These are phyloP conservation scores for Anas platyrhynchos DNA, from an alignment of 2,113 vertebrate species.

Conservation along the genomic window DNA sequence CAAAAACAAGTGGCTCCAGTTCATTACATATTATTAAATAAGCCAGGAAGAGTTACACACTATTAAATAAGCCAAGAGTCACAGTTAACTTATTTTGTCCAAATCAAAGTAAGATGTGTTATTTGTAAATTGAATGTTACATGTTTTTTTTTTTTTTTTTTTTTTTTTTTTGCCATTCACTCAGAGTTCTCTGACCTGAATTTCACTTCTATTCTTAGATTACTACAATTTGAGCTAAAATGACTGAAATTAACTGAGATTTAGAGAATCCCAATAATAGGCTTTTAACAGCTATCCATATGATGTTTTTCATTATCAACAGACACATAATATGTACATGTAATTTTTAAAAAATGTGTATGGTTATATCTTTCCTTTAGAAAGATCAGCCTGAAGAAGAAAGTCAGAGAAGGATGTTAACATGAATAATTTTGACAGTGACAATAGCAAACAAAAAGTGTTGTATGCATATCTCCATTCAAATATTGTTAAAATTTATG, in stretches of 20 bases:
- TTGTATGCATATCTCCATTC: neutral
- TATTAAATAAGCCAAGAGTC: neutral
- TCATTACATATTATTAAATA: constrained; percentile 8
- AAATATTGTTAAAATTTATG: neutral
- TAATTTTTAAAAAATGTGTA: neutral
- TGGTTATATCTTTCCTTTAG: neutral
- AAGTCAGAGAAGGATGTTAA: neutral
- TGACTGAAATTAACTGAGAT: constrained; percentile 23
- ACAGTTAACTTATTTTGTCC: neutral
- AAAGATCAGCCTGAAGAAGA: neutral
- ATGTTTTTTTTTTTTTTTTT: neutral
- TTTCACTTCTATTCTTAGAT: constrained; percentile 27
- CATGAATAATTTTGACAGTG: neutral
- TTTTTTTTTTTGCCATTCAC: neutral
- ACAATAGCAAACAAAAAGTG: neutral
- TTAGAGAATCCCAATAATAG: neutral
- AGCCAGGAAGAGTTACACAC: neutral
- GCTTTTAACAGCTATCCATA: neutral
- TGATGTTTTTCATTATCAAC: neutral
- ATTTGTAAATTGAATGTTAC: constrained; percentile 10
- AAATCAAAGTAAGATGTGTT: neutral
- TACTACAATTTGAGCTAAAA: neutral
- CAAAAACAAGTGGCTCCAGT: neutral
- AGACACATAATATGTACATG: fast-evolving
- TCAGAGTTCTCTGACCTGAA: constrained; percentile 25